Base-by-base conservation (phyloP, 2,888 invertebrate genomes). In the Lampropteryx suffumata region DNA sequence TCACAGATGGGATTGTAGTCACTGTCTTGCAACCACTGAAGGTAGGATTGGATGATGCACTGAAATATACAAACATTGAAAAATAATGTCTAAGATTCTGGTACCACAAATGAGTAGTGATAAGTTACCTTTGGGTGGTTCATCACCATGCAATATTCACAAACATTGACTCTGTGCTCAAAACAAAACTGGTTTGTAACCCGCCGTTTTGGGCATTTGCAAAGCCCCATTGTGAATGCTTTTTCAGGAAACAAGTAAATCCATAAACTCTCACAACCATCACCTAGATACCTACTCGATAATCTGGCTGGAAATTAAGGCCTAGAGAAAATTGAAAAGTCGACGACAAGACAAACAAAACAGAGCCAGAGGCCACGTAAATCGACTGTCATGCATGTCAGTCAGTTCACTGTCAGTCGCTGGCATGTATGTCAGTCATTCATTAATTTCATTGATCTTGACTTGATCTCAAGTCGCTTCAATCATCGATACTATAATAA, bases 161-260 rank as follows among this genome's bases (percentile, higher is more conserved):
- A 99, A 74, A 99, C 99, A 93, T 99, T 99, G 24, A 99, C 99
- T 71, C 98, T 92, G 84, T 99, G 99, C 84, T 99, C 99, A 86
- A 98, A 99, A 91, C 99, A 99, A 92, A 99, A 99, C 79, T 99
- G 96, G 91, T 98, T 99, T 50, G 99, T 99, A 58, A 99, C 98
- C 88, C 96, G 95, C 68, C 97, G 93, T 85, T 99, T 98, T 12
- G 99, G 98, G 90, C 99, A 99, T 85, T 99, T 99, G 90, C 99
- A 99, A 58, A 99, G 92, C 59, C 99, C 99, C 99, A 99, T 99
- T 33, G 36, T 79, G 17, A 73, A 68, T 39, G 14, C 8, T 52
- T 41, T 54, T 12, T 29, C n/a, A 34, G 47, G 49, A 41, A 55
- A 45, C 50, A 49, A 35, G 26, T 39, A 39, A 55, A 12, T 40